phyloP scores from a whole-genome alignment of 2,888 invertebrate genomes.

The Coenonympha arcania region DNA sequence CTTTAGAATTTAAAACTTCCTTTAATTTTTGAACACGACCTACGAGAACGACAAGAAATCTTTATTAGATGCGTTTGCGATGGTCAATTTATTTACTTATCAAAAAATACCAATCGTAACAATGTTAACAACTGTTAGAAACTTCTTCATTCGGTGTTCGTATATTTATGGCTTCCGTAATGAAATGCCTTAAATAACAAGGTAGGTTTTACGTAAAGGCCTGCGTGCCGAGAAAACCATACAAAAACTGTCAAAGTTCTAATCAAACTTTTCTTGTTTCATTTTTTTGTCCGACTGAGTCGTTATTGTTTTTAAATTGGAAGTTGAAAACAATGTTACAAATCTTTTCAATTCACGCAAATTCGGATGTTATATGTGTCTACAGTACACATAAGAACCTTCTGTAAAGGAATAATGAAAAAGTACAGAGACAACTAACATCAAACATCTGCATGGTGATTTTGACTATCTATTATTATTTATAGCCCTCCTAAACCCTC shows the following conservation, averaged over 20 bases:
- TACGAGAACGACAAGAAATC: neutral
- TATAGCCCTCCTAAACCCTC: too few relatives aligned
- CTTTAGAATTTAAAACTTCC: neutral
- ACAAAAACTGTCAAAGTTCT: constrained; percentile 2
- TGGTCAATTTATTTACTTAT: constrained; percentile 11
- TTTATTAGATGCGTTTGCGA: constrained; percentile 37
- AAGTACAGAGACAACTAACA: too few relatives aligned
- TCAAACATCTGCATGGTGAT: too few relatives aligned
- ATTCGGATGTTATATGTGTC: constrained; percentile 5
- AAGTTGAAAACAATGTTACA: constrained; percentile 6
- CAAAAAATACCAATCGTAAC: neutral
- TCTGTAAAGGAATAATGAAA: too few relatives aligned
- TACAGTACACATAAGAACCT: too few relatives aligned
- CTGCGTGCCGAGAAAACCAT: constrained; percentile 11
- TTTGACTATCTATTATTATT: too few relatives aligned
- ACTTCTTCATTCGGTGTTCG: neutral
- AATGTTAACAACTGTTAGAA: neutral
- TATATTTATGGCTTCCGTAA: neutral
- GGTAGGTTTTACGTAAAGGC: constrained; percentile 29
- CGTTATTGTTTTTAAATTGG: constrained; percentile 3
- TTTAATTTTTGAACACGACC: neutral
- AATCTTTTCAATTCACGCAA: neutral
- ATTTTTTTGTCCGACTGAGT: neutral
- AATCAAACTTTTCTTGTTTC: neutral
- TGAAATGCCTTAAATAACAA: neutral